phyloP scores from a whole-genome alignment of 2,888 invertebrate genomes.

The Synergus japonicus region DNA sequence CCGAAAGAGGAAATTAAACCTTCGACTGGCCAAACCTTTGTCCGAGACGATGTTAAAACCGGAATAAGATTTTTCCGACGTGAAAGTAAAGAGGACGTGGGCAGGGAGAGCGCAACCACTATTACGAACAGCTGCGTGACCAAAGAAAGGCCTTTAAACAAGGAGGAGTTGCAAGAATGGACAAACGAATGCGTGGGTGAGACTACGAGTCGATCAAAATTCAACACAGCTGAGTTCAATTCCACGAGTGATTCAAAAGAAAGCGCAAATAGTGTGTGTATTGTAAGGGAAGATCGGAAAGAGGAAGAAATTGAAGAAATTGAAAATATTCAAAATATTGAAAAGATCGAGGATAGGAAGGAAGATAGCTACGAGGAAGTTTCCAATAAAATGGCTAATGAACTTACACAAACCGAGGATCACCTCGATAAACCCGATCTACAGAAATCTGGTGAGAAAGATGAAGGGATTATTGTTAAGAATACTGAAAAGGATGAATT shows the following conservation, averaged over 20 bases:
- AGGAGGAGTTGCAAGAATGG: slow-evolving; percentile 61
- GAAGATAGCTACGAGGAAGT: slow-evolving; percentile 43
- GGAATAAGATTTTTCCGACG: slow-evolving; percentile 63
- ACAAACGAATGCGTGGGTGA: slow-evolving; percentile 63
- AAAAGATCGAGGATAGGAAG: slow-evolving; percentile 42
- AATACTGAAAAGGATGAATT: slow-evolving; percentile 45
- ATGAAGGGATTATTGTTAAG: slow-evolving; percentile 25
- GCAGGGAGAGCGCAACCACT: slow-evolving; percentile 60
- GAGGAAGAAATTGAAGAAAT: slow-evolving; percentile 42
- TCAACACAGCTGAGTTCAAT: slow-evolving; percentile 1
- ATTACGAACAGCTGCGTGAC: slow-evolving; percentile 51
- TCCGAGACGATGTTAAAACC: slow-evolving; percentile 59
- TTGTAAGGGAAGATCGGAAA: slow-evolving; percentile 43
- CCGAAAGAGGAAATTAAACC: slow-evolving; percentile 43
- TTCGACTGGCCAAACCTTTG: slow-evolving; percentile 17
- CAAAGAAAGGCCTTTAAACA: slow-evolving; percentile 47
- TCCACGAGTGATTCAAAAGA: slow-evolving; percentile 11
- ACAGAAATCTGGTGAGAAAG: slow-evolving; percentile 43
- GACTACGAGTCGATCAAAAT: slow-evolving; percentile 44
- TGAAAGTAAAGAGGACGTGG: slow-evolving; percentile 66
- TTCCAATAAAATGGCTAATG: slow-evolving; percentile 55
- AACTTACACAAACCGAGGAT: slow-evolving; percentile 56
- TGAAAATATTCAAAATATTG: slow-evolving; percentile 47
- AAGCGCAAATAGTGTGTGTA: slow-evolving; percentile 34
- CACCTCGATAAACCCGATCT: slow-evolving; percentile 51